Conservation (phyloP, 2,797 vertebrate species). For the Lycodopsis pacificus region DNA sequence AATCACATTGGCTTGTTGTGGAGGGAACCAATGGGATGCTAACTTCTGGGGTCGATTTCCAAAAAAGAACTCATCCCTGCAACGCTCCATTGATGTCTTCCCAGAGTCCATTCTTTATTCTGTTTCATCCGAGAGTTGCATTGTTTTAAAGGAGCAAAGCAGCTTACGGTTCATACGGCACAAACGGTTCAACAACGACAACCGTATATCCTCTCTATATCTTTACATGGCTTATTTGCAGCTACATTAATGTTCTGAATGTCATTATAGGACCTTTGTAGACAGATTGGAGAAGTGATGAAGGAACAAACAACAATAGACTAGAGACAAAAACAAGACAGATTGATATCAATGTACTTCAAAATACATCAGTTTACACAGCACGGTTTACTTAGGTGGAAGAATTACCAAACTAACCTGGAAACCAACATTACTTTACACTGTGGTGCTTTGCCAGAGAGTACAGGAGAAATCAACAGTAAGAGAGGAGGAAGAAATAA, state of each 20-base stretch:
- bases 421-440: not conserved
- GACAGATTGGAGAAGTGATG: not conserved
- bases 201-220: too few species aligned
- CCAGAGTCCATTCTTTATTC: not conserved
- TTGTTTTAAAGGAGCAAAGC: too few species aligned
- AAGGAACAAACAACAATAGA: not conserved
- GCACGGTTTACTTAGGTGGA: not conserved
- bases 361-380: conserved; percentile 3
- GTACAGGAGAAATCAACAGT: not conserved
- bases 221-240: too few species aligned
- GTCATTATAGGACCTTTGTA: too few species aligned
- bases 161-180: too few species aligned
- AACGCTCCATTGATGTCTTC: not conserved
- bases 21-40: too few species aligned
- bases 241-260: too few species aligned
- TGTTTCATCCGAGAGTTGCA: not conserved
- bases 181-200: too few species aligned
- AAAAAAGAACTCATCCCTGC: too few species aligned
- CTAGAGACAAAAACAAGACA: conserved; percentile 1
- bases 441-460: not conserved
- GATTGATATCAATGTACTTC: not conserved
- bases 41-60: too few species aligned
- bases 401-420: not conserved
- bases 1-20: too few species aligned
- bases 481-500: not conserved